A percentile compares a stretch with the other conserved stretches of the same genome.
phyloP scores from a whole-genome alignment of 2,113 vertebrate genomes.

The Scortum barcoo region DNA sequence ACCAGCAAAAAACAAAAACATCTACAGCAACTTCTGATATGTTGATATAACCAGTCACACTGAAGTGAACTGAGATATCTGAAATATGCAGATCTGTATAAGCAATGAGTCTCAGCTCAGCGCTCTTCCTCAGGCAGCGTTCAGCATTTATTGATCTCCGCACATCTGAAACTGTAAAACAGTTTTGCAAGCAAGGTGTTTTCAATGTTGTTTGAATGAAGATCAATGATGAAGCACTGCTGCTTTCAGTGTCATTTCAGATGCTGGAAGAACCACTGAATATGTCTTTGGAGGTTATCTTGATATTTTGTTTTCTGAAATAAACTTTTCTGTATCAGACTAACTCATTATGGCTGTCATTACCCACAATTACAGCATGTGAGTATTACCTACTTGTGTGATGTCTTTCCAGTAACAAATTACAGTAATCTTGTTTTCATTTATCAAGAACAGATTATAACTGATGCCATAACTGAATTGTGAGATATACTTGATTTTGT shows the following conservation, averaged over 20 bases:
- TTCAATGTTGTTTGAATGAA: neutral
- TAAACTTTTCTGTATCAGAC: neutral
- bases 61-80: neutral
- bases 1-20: neutral
- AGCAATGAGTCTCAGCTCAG: neutral
- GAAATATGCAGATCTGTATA: constrained; percentile 2
- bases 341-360: too few species aligned
- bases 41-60: neutral
- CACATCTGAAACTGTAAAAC: neutral
- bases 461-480: neutral
- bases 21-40: neutral
- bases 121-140: neutral
- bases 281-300: neutral
- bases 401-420: neutral
- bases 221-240: neutral
- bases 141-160: constrained; percentile 23
- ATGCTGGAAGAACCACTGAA: neutral
- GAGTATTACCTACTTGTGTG: neutral
- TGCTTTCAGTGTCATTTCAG: neutral
- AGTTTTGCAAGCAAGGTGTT: neutral
- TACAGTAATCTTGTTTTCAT: neutral
- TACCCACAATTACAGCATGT: neutral
- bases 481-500: neutral
- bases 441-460: neutral
- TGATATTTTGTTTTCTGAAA: neutral